A percentile compares a stretch with the other conserved stretches of the same genome.
Evolutionary conservation across 2,113 vertebrate species (phyloP).

Genomic region (Oncorhynchus keta): DNA sequence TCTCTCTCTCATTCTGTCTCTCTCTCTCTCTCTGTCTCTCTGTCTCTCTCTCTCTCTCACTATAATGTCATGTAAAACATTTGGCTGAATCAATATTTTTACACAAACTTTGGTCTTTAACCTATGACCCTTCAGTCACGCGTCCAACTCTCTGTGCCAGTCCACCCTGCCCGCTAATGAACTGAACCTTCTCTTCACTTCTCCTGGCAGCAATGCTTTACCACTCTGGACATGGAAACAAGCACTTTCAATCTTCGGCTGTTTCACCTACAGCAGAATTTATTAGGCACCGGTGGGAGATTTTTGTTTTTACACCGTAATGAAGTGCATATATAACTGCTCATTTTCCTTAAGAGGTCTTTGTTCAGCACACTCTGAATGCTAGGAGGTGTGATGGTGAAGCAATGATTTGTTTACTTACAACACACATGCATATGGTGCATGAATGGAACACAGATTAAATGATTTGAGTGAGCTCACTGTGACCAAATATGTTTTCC

Average conservation of each 20-base stretch:
- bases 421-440: neutral
- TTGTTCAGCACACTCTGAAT: conserved; percentile 20
- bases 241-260: conserved; percentile 42
- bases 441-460: too few species aligned
- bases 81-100: conserved; percentile 5
- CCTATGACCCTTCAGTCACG: conserved; percentile 39
- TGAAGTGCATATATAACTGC: too few species aligned
- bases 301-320: conserved; percentile 22
- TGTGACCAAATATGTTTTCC: neutral
- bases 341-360: conserved; percentile 14
- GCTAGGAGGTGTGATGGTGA: neutral
- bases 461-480: neutral
- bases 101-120: conserved; percentile 50
- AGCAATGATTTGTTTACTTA: neutral
- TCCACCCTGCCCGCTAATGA: conserved; percentile 40
- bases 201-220: neutral
- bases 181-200: conserved; percentile 36
- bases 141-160: conserved; percentile 51
- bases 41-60: neutral
- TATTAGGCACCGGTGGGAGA: conserved; percentile 48
- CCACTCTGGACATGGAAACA: conserved; percentile 51
- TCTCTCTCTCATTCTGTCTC: neutral
- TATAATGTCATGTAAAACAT: neutral
- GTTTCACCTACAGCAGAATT: conserved; percentile 48
- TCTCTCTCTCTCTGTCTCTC: neutral